phyloP scores from a whole-genome alignment of 2,113 vertebrate species.

The Passer domesticus region DNA sequence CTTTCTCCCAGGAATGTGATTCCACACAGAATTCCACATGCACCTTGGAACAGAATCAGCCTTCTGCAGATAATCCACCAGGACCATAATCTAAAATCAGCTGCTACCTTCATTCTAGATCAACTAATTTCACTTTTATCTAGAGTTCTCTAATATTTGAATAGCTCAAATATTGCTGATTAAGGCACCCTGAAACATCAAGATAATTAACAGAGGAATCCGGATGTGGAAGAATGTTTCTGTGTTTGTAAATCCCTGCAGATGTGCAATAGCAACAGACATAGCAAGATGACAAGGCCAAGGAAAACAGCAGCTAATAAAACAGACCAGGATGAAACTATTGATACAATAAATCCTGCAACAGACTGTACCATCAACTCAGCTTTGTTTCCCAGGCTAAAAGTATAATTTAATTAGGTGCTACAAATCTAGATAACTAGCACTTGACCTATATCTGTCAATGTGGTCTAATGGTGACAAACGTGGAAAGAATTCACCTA shows the following conservation, averaged over 20 bases:
- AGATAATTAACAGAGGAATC: neutral
- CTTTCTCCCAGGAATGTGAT: neutral
- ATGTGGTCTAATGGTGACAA: neutral
- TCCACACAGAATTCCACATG: fast-evolving
- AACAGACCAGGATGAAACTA: neutral
- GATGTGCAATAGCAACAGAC: neutral
- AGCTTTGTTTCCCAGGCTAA: neutral
- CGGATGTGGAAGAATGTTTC: neutral
- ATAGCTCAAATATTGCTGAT: conserved; percentile 18
- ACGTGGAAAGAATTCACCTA: neutral
- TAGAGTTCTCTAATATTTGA: neutral
- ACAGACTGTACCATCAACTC: neutral
- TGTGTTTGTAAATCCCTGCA: neutral
- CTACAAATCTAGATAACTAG: neutral
- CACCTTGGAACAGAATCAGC: neutral
- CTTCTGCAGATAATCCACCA: neutral
- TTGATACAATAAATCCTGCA: neutral
- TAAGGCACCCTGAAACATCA: neutral
- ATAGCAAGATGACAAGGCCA: neutral
- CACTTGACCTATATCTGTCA: neutral
- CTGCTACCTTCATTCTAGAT: neutral
- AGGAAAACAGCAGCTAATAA: conserved; percentile 22
- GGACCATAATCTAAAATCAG: neutral
- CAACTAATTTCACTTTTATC: neutral
- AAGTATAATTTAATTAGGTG: neutral